Evolutionary conservation across 37 sponge, comb jelly and placozoan species (phyloP).

Genomic region (Beroe ovata): DNA sequence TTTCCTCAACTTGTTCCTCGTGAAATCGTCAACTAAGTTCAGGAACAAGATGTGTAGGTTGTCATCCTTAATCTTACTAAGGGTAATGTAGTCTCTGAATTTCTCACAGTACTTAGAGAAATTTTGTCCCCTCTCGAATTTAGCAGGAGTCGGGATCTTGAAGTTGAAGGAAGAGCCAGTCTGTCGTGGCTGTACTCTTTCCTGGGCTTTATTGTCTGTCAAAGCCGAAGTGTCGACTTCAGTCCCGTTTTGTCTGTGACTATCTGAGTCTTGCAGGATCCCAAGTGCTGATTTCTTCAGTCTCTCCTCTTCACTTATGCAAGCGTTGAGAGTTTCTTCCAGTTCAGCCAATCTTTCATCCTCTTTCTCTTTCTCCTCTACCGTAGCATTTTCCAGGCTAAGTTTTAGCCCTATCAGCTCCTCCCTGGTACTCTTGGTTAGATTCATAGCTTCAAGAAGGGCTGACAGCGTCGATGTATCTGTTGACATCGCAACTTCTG

Average conservation of each 20-base stretch:
- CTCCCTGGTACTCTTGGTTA: too few relatives aligned
- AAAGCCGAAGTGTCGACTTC: background rate
- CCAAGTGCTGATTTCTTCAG: background rate
- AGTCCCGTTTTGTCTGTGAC: background rate
- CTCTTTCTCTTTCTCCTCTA: too few relatives aligned
- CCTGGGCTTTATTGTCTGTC: background rate
- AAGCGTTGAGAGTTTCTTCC: background rate
- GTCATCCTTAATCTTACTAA: background rate
- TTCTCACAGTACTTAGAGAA: slow-evolving; percentile 10
- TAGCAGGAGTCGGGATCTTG: background rate
- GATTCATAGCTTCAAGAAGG: too few relatives aligned
- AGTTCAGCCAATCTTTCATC: background rate
- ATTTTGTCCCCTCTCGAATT: background rate
- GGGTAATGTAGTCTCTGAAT: slow-evolving; percentile 7
- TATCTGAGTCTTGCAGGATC: background rate
- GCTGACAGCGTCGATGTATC: too few relatives aligned
- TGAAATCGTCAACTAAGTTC: background rate
- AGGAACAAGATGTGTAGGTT: background rate
- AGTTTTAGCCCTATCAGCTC: too few relatives aligned
- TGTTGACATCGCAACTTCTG: too few relatives aligned
- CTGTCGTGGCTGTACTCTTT: background rate
- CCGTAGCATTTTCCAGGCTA: too few relatives aligned
- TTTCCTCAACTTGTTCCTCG: background rate
- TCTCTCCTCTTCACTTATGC: background rate
- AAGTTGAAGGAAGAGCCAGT: background rate